Conservation (phyloP, 2,113 vertebrate genomes). For the Sapayoa aenigma region DNA sequence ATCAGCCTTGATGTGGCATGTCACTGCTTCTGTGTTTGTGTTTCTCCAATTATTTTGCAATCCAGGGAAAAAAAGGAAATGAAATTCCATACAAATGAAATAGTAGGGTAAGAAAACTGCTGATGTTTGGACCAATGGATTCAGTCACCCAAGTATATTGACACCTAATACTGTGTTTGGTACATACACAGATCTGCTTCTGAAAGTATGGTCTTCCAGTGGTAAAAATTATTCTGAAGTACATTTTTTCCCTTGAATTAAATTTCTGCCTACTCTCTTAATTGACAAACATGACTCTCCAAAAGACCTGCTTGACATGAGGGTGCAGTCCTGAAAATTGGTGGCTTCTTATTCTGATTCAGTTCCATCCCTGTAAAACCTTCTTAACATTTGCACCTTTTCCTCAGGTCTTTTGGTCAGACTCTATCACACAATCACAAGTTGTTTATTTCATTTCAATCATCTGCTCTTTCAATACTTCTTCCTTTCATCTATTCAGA, state of each 20-base stretch:
- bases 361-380: background rate
- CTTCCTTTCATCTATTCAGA: background rate
- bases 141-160: background rate
- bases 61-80: background rate
- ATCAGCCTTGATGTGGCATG: background rate
- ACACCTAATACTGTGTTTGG: background rate
- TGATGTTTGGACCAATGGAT: background rate
- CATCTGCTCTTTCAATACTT: background rate
- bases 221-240: background rate
- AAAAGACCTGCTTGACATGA: background rate
- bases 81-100: background rate
- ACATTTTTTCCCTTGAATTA: background rate
- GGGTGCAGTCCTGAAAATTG: background rate
- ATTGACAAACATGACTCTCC: background rate
- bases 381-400: background rate
- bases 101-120: accelerated
- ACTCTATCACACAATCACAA: background rate
- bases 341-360: background rate
- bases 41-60: background rate
- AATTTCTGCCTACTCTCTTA: background rate
- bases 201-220: background rate
- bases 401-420: background rate
- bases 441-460: background rate
- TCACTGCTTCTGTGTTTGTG: background rate
- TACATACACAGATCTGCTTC: background rate